A percentile compares a stretch with the other conserved stretches of the same genome.
Conservation (phyloP, 2,797 vertebrate genomes). For the Melanotaenia pygmaea region DNA sequence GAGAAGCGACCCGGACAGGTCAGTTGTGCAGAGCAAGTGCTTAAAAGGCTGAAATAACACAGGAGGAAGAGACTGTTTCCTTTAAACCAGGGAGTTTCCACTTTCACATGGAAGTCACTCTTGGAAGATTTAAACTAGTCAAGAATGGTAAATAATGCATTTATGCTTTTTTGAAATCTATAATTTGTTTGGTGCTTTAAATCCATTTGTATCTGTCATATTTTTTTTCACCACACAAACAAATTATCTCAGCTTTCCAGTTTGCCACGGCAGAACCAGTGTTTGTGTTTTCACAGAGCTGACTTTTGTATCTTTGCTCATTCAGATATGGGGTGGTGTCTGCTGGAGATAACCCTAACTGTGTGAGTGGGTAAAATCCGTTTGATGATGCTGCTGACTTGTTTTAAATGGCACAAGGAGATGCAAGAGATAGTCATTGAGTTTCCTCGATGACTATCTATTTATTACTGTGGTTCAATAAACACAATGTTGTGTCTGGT, state of each 20-base stretch:
- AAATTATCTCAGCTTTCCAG: neutral
- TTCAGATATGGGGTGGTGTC: slow-evolving; percentile 49
- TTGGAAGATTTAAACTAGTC: slow-evolving; percentile 21
- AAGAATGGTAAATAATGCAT: slow-evolving; percentile 65
- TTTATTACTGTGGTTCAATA: neutral
- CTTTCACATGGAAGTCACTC: slow-evolving; percentile 53
- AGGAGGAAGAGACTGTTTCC: slow-evolving; percentile 63
- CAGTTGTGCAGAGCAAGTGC: slow-evolving; percentile 53
- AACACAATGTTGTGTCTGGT: neutral
- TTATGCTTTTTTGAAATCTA: slow-evolving; percentile 23
- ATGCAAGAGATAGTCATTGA: slow-evolving; percentile 49
- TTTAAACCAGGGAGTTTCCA: slow-evolving; percentile 57
- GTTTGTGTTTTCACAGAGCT: slow-evolving; percentile 36
- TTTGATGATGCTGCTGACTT: slow-evolving; percentile 21
- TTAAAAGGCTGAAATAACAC: slow-evolving; percentile 66
- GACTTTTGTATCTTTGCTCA: slow-evolving; percentile 42
- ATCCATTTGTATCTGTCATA: neutral
- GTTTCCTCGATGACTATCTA: slow-evolving; percentile 4
- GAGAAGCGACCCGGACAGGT: slow-evolving; percentile 52
- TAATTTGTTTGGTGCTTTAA: neutral
- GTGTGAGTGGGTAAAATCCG: slow-evolving; percentile 57
- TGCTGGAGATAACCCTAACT: slow-evolving; percentile 56
- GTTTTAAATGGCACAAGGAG: slow-evolving; percentile 62
- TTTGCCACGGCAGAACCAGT: neutral
- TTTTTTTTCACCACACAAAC: neutral